Base-by-base conservation (phyloP, 2,113 vertebrate species). In the Carassius auratus region DNA sequence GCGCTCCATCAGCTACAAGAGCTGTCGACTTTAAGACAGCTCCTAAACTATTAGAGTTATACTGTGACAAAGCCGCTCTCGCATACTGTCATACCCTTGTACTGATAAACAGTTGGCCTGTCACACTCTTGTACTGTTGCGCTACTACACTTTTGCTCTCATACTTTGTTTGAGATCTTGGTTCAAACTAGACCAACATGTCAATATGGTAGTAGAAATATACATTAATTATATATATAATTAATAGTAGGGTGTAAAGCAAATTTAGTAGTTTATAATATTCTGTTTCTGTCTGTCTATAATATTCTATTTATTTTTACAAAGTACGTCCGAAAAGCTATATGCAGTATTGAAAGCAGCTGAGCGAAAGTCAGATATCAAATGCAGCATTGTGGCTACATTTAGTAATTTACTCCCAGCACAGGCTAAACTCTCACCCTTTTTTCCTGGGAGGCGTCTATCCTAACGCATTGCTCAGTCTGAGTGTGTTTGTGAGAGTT, bases 1-100 rank as follows among this genome's bases (percentile, higher is more conserved):
- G 42, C 6, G 79, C 50, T 81, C 23, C 62, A 33, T 81, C 80
- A 52, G 45, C 10, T 48, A 81, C 64, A 69, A 68, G 80, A 81
- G 62, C 80, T 81, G 80, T 81, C 26, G 38, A 66, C 64, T 81
- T 81, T 68, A 50, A 69, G 42, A 81, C 61, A 48, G 75, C 75
- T 76, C 75, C 50, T 52, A 76, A 76, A 76, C 75, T 76, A 76
- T 52, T 76, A 30, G 33, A 52, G 79, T 81, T 81, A 69, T 69
- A 36, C 62, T 50, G 15, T 50, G 79, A 48, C 79, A 68, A 81
- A 68, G 79, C 45, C 10, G 62, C 42, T 21, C 45, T 81, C 14
- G 15, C 19, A 30, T 68, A n/a, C 61, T 68, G 62, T 69, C 80
- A 69, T 55, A 52, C 80, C 45, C 23, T 66, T 68, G 45, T 81